phyloP scores from a whole-genome alignment of 2,888 invertebrate genomes.

The Uropetala carovei region DNA sequence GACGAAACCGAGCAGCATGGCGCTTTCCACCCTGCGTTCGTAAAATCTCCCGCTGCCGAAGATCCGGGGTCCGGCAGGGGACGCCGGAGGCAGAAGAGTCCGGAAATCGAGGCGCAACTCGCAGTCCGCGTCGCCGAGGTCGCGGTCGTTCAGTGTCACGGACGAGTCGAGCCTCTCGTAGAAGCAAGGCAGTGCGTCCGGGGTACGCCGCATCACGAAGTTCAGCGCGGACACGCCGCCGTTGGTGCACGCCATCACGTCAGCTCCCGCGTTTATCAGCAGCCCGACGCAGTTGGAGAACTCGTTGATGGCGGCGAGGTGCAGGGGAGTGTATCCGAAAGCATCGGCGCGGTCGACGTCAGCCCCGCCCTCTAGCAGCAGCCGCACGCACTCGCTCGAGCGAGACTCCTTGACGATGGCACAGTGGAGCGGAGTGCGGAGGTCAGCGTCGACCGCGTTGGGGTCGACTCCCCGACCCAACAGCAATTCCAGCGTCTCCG shows the following conservation, averaged over 20 bases:
- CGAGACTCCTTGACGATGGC: slow-evolving; percentile 87
- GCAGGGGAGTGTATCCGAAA: slow-evolving; percentile 89
- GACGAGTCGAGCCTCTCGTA: slow-evolving; percentile 85
- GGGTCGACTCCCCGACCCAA: slow-evolving; percentile 82
- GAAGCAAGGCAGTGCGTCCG: slow-evolving; percentile 86
- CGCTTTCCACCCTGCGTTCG: slow-evolving; percentile 81
- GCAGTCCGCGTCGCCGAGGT: slow-evolving; percentile 90
- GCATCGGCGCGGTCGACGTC: slow-evolving; percentile 84
- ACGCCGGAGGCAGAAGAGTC: slow-evolving; percentile 71
- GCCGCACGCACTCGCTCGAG: slow-evolving; percentile 83
- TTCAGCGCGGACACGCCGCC: slow-evolving; percentile 88
- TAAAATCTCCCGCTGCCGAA: not conserved
- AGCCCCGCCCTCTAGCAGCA: slow-evolving; percentile 75
- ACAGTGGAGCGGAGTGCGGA: slow-evolving; percentile 87
- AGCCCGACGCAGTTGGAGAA: slow-evolving; percentile 86
- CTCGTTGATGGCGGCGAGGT: slow-evolving; percentile 89
- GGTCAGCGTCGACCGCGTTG: slow-evolving; percentile 83
- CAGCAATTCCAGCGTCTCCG: slow-evolving; percentile 85
- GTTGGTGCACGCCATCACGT: slow-evolving; percentile 78
- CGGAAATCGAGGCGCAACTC: slow-evolving; percentile 84
- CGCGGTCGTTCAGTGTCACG: slow-evolving; percentile 88
- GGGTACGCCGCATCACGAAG: slow-evolving; percentile 89
- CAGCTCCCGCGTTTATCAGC: slow-evolving; percentile 77
- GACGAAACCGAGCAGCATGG: slow-evolving; percentile 83
- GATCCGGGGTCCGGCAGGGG: not conserved